phyloP scores from a whole-genome alignment of 2,888 invertebrate genomes.

The Dicyrtomina minuta region DNA sequence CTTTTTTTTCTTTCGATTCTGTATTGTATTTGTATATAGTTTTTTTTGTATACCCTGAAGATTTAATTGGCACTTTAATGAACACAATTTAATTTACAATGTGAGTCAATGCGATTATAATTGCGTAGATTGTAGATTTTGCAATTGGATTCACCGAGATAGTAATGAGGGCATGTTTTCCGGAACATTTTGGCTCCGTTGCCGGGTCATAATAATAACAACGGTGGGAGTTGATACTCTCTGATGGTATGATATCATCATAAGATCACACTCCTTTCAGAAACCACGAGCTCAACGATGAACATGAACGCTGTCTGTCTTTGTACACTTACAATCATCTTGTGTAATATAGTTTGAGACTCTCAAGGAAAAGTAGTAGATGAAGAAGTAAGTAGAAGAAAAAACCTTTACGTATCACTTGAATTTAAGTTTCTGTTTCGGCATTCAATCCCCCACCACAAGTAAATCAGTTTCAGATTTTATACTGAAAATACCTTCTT shows the following conservation, averaged over 20 bases:
- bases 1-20: background rate
- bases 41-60: background rate
- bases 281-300: conserved; percentile 18
- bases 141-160: conserved; percentile 28
- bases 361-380: background rate
- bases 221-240: conserved; percentile 18
- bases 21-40: background rate
- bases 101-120: conserved; percentile 27
- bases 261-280: conserved; percentile 30
- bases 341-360: too few species aligned
- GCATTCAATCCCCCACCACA: too few species aligned
- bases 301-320: background rate
- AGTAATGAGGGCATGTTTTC: conserved; percentile 30
- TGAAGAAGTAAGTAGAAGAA: background rate
- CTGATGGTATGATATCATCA: conserved; percentile 24
- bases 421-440: too few species aligned
- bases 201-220: conserved; percentile 30
- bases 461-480: too few species aligned
- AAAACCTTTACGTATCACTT: background rate
- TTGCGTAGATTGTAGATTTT: conserved; percentile 11
- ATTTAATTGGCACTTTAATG: conserved; percentile 32
- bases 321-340: too few species aligned
- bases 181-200: conserved; percentile 31
- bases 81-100: conserved; percentile 22
- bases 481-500: too few species aligned